Evolutionary conservation across 1,140 invertebrate genomes (phyloP).

Genomic region (Aleiodes sp.): DNA sequence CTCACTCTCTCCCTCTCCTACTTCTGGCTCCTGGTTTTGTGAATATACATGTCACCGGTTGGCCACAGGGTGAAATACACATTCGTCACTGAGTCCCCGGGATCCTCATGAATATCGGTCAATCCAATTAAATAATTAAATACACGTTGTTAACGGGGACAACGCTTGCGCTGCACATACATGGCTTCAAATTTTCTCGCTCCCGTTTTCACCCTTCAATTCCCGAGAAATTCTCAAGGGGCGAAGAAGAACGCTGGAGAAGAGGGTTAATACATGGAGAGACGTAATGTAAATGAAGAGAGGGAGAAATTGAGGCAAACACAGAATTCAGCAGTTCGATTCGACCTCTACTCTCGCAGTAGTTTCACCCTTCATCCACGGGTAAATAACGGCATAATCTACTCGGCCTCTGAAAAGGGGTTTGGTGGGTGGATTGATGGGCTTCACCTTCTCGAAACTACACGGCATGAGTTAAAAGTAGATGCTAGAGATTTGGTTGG

Average conservation of each 20-base stretch:
- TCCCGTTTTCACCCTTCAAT: too few relatives aligned
- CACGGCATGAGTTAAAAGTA: background rate
- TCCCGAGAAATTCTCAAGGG: background rate
- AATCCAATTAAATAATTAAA: conserved; percentile 57
- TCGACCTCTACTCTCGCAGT: background rate
- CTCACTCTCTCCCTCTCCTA: too few relatives aligned
- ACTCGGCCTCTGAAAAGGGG: background rate
- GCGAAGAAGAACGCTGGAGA: background rate
- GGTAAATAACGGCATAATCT: conserved; percentile 24
- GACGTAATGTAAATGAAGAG: background rate
- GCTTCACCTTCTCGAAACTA: background rate
- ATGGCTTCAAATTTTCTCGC: conserved; percentile 29
- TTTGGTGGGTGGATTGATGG: background rate
- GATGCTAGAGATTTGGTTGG: background rate
- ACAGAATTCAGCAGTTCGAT: conserved; percentile 22
- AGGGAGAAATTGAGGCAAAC: too few relatives aligned
- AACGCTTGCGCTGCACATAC: conserved; percentile 30
- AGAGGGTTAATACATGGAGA: background rate
- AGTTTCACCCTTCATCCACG: background rate
- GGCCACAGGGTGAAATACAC: background rate
- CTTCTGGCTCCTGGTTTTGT: too few relatives aligned
- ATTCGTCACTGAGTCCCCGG: background rate
- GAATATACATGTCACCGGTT: background rate
- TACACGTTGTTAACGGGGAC: conserved; percentile 36
- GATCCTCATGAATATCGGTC: conserved; percentile 48